phyloP scores from a whole-genome alignment of 2,888 invertebrate genomes.

The Hyppa rectilinea region DNA sequence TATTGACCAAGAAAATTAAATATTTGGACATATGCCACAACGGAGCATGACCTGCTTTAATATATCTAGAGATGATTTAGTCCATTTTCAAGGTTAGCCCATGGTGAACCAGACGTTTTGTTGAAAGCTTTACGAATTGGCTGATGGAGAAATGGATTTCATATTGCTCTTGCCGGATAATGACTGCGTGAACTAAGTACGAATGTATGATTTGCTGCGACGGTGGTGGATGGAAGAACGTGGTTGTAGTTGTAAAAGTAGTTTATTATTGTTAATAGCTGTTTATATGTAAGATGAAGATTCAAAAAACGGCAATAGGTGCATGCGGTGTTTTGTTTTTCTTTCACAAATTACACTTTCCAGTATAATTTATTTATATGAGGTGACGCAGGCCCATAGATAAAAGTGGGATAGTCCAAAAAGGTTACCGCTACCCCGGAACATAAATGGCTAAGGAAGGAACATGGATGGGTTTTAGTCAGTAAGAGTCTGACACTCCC shows the following conservation, averaged over 20 bases:
- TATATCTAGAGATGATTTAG: neutral
- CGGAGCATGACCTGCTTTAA: neutral
- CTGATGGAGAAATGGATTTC: neutral
- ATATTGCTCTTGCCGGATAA: neutral
- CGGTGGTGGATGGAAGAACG: neutral
- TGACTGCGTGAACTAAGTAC: neutral
- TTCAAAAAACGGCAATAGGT: too few relatives aligned
- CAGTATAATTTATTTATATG: too few relatives aligned
- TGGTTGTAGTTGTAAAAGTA: neutral
- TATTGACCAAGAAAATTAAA: slow-evolving; percentile 22
- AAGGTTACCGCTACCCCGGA: too few relatives aligned
- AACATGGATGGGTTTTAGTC: too few relatives aligned
- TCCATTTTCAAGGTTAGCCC: neutral
- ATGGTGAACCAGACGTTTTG: neutral
- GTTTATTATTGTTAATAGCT: neutral
- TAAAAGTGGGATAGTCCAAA: too few relatives aligned
- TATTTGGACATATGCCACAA: slow-evolving; percentile 10
- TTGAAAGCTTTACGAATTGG: neutral
- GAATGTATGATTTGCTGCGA: neutral
- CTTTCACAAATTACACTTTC: neutral
- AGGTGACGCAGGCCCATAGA: too few relatives aligned
- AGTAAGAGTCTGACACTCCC: too few relatives aligned
- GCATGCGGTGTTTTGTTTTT: neutral
- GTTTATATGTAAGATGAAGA: too few relatives aligned
- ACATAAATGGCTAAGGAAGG: too few relatives aligned